Conservation (phyloP, 2,888 invertebrate genomes). For the Tipula vernalis region DNA sequence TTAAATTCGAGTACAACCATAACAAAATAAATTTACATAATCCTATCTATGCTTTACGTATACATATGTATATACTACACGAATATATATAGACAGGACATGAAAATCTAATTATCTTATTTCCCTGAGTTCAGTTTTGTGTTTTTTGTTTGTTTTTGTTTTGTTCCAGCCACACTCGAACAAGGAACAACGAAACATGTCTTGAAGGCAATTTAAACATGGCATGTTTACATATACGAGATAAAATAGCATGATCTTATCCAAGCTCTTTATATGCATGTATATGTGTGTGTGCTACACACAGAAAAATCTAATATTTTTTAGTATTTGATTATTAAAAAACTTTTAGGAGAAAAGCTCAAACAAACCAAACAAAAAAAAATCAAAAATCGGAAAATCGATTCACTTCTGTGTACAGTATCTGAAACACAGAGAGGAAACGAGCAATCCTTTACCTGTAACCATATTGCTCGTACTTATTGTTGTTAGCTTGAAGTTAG, state of each 20-base stretch:
- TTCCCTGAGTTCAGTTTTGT: neutral
- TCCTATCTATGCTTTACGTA: neutral
- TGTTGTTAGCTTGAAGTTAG: neutral
- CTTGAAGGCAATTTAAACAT: neutral
- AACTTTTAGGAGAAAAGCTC: neutral
- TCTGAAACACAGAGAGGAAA: neutral
- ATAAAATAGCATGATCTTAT: neutral
- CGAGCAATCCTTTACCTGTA: neutral
- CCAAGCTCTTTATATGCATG: neutral
- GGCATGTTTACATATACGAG: neutral
- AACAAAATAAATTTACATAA: neutral
- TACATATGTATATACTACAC: neutral
- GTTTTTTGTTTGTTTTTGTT: neutral
- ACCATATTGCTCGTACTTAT: neutral
- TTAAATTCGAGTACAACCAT: neutral
- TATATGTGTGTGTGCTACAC: neutral
- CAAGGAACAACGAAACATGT: neutral
- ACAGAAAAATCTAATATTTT: neutral
- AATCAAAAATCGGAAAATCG: neutral
- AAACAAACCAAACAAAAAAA: neutral
- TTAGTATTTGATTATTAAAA: constrained; percentile 4
- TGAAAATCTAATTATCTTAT: constrained; percentile 4
- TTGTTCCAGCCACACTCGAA: neutral
- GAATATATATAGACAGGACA: neutral
- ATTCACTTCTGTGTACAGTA: neutral